Percentiles rank a stretch among this genome's conserved stretches.
These are phyloP conservation scores for Homarus americanus DNA, from an alignment of 1,140 invertebrate species.

Conservation along the genomic window DNA sequence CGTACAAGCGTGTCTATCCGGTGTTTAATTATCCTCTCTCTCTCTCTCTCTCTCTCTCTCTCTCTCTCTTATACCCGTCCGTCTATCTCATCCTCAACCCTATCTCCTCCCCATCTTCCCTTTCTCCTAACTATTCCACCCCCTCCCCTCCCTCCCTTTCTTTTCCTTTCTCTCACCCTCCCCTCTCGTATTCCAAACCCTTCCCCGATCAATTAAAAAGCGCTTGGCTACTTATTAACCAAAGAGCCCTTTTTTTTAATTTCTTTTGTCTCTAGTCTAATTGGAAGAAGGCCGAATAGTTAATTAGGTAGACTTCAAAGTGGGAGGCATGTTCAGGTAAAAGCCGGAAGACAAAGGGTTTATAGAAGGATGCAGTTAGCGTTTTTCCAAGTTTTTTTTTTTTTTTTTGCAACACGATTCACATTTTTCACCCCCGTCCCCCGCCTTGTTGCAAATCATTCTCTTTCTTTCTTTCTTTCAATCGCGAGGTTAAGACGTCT, in stretches of 20 bases:
- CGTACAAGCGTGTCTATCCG: too few relatives aligned
- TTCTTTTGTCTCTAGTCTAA: slow-evolving; percentile 60
- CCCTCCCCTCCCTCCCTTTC: neutral
- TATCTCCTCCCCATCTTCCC: neutral
- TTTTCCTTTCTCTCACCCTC: neutral
- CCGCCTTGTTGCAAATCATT: neutral
- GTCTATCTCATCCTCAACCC: neutral
- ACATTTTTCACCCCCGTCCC: neutral
- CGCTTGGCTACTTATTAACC: slow-evolving; percentile 59
- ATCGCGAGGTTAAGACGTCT: neutral
- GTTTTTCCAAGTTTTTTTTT: neutral
- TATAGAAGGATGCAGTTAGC: slow-evolving; percentile 41
- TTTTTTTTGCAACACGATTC: neutral
- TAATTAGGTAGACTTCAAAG: slow-evolving; percentile 63
- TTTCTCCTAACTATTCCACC: neutral
- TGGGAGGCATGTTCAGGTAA: slow-evolving; percentile 19
- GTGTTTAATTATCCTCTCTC: neutral
- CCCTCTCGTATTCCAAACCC: neutral
- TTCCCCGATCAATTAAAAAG: slow-evolving; percentile 25
- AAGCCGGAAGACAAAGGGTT: slow-evolving; percentile 49
- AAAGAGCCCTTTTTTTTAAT: slow-evolving; percentile 42
- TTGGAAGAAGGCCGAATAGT: slow-evolving; percentile 62
- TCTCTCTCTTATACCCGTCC: neutral
- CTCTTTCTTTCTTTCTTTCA: neutral
- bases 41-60: neutral